Percentiles rank a stretch among this genome's conserved stretches.
Conservation (phyloP, 1,140 invertebrate species). For the Tribolium castaneum region DNA sequence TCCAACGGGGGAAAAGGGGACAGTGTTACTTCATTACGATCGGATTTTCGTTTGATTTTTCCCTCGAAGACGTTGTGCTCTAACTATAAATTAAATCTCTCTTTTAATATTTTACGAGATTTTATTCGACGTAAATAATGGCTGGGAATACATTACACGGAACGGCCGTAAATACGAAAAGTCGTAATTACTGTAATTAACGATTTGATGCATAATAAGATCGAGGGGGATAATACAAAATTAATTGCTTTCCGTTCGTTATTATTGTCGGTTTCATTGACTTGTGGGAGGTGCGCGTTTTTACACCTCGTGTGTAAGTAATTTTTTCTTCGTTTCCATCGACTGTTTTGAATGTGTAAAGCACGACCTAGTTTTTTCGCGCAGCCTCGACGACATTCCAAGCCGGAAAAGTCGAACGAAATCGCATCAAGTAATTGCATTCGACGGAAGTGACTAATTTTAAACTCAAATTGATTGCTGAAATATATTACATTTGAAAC, state of each 20-base stretch:
- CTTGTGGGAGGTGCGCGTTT: not conserved
- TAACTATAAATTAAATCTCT: slow-evolving; percentile 40
- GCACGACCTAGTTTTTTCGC: slow-evolving; percentile 27
- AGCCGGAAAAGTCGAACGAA: slow-evolving; percentile 31
- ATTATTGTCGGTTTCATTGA: not conserved
- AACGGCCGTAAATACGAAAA: slow-evolving; percentile 39
- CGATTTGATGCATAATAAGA: slow-evolving; percentile 42
- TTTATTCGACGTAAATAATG: slow-evolving; percentile 39
- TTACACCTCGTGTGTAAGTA: not conserved
- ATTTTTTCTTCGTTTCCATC: not conserved
- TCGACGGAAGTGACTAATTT: slow-evolving; percentile 32
- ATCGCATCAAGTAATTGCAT: slow-evolving; percentile 35
- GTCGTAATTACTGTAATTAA: slow-evolving; percentile 44
- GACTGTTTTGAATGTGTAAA: not conserved
- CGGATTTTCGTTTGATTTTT: slow-evolving; percentile 24
- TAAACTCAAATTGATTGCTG: slow-evolving; percentile 23
- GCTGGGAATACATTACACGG: slow-evolving; percentile 32
- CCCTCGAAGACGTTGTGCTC: slow-evolving; percentile 8
- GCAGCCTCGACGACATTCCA: slow-evolving; percentile 22
- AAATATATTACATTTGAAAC: not conserved
- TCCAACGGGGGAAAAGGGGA: slow-evolving; percentile 44
- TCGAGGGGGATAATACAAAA: slow-evolving; percentile 38
- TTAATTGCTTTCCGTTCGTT: slow-evolving; percentile 38
- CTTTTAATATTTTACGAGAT: slow-evolving; percentile 40
- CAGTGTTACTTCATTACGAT: slow-evolving; percentile 55